Evolutionary conservation across 1,140 invertebrate species (phyloP), one percentile per base, ranked within the genome.

Genomic region (Eupeodes corollae): DNA sequence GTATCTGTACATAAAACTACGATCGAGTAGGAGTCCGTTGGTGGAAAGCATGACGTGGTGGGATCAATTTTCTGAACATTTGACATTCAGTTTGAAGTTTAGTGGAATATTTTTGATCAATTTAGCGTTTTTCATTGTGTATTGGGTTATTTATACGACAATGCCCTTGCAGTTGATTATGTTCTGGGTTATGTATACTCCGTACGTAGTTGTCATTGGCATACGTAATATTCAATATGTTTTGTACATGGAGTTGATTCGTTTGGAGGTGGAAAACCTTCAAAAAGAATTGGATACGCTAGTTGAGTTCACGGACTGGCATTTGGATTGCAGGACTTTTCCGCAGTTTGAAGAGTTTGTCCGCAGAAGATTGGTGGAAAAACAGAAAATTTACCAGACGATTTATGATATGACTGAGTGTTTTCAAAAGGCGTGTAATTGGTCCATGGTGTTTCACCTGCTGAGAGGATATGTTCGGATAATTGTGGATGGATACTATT

Each of bases 111-210:
- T 48, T 1, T 2, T 44, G 13, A 6, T 42, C 14, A 57, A 65
- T 15, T 0, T 56, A 13, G 0, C 41, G n/a, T 10, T 59, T 12
- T 16, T 57, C 0, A 2, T 37, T 6, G 1, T 44, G 0, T 38
- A 61, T 37, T 34, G 33, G 12, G 3, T 16, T 11, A 0, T 44
- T 12, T 52, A 56, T 26, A 26, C 21, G 11, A 13, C 38, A 0
- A 6, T 47, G 1, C 33, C 6, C 0, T 37, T 14, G 1, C 57
- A 66, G 15, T 19, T 60, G 19, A 0, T 42, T 1, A 47, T 58
- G 18, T 65, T 65, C 31, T 65, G 60, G 63, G 10, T 12, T 33
- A 53, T 53, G 26, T 66, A 58, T 13, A 52, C 54, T 42, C 63
- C 63, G 10, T 51, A 56, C 32, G 52, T 55, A 2, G 50, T 48